Percentiles rank a stretch among this genome's conserved stretches.
Conservation (phyloP, 2,888 invertebrate species). For the Linnaemya tessellans region DNA sequence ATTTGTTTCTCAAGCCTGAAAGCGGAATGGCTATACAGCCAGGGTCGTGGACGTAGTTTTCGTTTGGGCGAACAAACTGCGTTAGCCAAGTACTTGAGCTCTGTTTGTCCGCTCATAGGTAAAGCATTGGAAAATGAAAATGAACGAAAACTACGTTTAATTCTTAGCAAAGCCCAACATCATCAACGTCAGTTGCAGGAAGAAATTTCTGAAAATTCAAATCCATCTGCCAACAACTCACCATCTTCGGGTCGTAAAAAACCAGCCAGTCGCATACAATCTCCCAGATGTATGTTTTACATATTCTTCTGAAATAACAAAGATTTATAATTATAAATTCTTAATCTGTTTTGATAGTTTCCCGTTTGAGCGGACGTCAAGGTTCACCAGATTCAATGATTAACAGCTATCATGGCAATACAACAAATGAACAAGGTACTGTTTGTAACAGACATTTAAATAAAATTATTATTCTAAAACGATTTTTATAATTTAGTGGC, state of each 20-base stretch:
- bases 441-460: not conserved
- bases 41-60: slow-evolving; percentile 95
- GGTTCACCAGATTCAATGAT: slow-evolving; percentile 90
- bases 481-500: slow-evolving; percentile 70
- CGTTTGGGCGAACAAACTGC: slow-evolving; percentile 92
- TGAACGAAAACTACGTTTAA: slow-evolving; percentile 92
- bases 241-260: slow-evolving; percentile 82
- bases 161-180: slow-evolving; percentile 94
- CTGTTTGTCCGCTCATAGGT: slow-evolving; percentile 93
- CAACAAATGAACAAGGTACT: slow-evolving; percentile 80
- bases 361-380: slow-evolving; percentile 83
- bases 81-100: slow-evolving; percentile 91
- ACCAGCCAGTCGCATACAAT: slow-evolving; percentile 83
- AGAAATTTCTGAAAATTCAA: slow-evolving; percentile 85
- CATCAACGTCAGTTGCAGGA: slow-evolving; percentile 93
- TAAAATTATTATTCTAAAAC: not conserved
- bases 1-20: slow-evolving; percentile 86
- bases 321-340: not conserved
- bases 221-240: slow-evolving; percentile 82
- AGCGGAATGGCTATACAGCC: slow-evolving; percentile 97
- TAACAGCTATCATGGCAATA: slow-evolving; percentile 87
- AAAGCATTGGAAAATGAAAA: slow-evolving; percentile 92
- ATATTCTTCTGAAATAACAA: not conserved
- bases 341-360: slow-evolving; percentile 78
- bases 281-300: slow-evolving; percentile 81